Base-by-base conservation (phyloP, 92 coral and sea anemone species). In the Phenganax stokvisi region DNA sequence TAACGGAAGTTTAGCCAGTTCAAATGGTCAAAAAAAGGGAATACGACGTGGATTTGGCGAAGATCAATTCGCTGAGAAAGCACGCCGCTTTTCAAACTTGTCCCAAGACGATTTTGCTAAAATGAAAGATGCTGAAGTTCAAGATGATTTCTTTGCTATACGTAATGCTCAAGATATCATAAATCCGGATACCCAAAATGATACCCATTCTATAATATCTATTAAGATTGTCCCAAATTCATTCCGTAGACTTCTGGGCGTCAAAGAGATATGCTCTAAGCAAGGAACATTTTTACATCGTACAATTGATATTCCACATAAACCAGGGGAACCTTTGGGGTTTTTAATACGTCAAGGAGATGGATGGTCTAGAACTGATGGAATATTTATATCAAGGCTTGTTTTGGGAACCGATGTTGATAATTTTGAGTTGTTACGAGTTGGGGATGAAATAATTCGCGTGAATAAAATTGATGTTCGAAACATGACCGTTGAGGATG, bases 301-400 rank as follows among this genome's bases (percentile, higher is more conserved):
- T 69, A 90, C 92, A 72, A 89, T 96, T 72, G 99, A 96, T 76
- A 85, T 96, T 7, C 91, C 91, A 55, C 92, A 97, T 69, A 92
- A 96, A 64, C 99, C 99, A 57, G 99, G 99, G 6, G 99, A 92
- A 65, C 85, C 99, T 17, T 84, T 96, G 55, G 99, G 99, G 13
- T 96, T 96, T 96, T 96, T 92, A 86, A 96, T 96, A 85, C 99
- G 99, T 11, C 99, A 96, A 74, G 99, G 99, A 59, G 99, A 96
- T 74, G 99, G 99, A 10, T 96, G 99, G 99, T 93, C 92, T 30
- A 87, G 97, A 8, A 92, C 89, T 7, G 96, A 96, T 27, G 99
- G 99, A 3, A 92, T 96, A 54, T 96, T 96, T 85, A 97, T 96
- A 13, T 96, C 99, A 58, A 92, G 99, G 76, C 96, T 96, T 29